phyloP scores from a whole-genome alignment of 1,140 invertebrate genomes.

The Potamilus streckersoni region DNA sequence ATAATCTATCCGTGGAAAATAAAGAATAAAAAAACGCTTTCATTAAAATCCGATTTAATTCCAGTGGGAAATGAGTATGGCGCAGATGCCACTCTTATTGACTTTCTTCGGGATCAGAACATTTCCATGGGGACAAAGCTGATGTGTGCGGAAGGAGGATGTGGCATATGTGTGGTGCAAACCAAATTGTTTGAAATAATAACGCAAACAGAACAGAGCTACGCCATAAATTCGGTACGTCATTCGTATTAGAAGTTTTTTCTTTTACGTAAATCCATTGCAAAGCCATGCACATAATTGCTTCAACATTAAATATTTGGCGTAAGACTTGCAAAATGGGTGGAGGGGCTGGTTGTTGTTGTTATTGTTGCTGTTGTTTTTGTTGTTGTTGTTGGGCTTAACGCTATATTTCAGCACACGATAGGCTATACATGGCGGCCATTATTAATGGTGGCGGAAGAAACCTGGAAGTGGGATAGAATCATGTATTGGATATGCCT shows the following conservation, averaged over 20 bases:
- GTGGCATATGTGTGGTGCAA: conserved; percentile 82
- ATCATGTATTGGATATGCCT: too few species aligned
- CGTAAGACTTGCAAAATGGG: too few species aligned
- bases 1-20: too few species aligned
- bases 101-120: conserved; percentile 66
- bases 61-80: conserved; percentile 27
- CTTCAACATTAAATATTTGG: too few species aligned
- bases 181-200: conserved; percentile 72
- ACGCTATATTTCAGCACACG: too few species aligned
- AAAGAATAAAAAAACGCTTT: too few species aligned
- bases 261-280: neutral
- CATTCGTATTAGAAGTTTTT: neutral
- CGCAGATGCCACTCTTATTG: conserved; percentile 37
- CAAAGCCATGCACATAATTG: neutral
- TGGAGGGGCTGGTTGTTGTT: too few species aligned
- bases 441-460: too few species aligned
- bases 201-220: conserved; percentile 70
- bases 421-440: too few species aligned
- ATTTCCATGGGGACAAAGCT: conserved; percentile 82
- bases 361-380: too few species aligned
- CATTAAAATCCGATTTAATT: neutral
- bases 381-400: too few species aligned
- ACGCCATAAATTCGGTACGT: conserved; percentile 82
- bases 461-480: too few species aligned
- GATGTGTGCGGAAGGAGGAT: conserved; percentile 83